Conservation (phyloP, 2,888 invertebrate species). For the Kuschelorhynchus macadamiae region DNA sequence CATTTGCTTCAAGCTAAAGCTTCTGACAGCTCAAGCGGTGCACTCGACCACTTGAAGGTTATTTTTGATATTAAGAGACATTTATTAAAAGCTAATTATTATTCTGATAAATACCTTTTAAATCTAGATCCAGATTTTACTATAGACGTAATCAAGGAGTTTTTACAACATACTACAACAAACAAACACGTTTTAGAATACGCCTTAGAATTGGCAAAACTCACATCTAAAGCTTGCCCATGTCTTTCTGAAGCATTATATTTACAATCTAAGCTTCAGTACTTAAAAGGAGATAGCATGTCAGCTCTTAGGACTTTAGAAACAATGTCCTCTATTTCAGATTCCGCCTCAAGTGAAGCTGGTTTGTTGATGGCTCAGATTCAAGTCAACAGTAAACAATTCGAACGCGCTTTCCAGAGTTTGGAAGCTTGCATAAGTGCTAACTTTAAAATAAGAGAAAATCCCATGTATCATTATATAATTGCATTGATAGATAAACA, state of each 20-base stretch:
- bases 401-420: constrained; percentile 85
- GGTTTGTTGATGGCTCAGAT: constrained; percentile 91
- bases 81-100: constrained; percentile 73
- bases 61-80: constrained; percentile 74
- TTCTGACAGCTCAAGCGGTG: constrained; percentile 71
- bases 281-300: constrained; percentile 82
- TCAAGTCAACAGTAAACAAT: constrained; percentile 79
- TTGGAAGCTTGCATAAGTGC: constrained; percentile 90
- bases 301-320: constrained; percentile 81
- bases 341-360: constrained; percentile 86
- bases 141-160: constrained; percentile 82
- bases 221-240: constrained; percentile 84
- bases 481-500: constrained; percentile 87
- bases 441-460: constrained; percentile 93
- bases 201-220: constrained; percentile 72
- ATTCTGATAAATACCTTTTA: constrained; percentile 82
- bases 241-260: constrained; percentile 80
- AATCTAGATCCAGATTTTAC: constrained; percentile 89
- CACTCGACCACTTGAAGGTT: constrained; percentile 74
- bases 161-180: constrained; percentile 77
- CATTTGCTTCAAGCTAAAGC: constrained; percentile 80
- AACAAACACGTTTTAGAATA: constrained; percentile 38
- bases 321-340: constrained; percentile 80
- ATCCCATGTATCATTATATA: constrained; percentile 91
- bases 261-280: constrained; percentile 84